Evolutionary conservation across 92 coral and sea anemone species (phyloP).

Genomic region (Porites rus): DNA sequence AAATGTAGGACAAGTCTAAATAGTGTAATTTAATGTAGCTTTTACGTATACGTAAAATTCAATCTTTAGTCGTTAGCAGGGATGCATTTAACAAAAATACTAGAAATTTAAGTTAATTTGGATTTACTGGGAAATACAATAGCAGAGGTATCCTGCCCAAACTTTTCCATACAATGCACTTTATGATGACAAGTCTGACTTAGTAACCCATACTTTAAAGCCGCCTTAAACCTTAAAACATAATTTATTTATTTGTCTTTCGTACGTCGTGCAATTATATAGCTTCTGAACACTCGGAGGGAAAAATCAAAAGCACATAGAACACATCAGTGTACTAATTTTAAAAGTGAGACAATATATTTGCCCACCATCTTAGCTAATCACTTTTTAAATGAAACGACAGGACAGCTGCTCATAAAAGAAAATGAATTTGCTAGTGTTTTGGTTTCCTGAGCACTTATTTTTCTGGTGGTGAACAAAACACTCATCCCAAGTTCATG

Average conservation of each 20-base stretch:
- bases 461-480: no score
- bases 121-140: constrained; percentile 31
- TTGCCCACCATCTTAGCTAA: no score
- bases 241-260: constrained; percentile 1
- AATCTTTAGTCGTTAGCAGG: no score
- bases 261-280: constrained; percentile 12
- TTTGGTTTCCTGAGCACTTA: no score
- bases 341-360: neutral
- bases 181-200: constrained; percentile 38
- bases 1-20: no score
- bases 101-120: constrained; percentile 24
- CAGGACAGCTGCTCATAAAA: constrained; percentile 9
- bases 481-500: no score
- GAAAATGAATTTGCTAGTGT: constrained; percentile 14
- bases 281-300: no score
- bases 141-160: constrained; percentile 35
- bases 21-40: no score
- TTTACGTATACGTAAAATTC: no score
- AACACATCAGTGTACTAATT: no score
- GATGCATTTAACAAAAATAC: constrained; percentile 39
- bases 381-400: neutral
- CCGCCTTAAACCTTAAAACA: constrained; percentile 13
- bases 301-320: no score
- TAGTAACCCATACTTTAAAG: constrained; percentile 5
- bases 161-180: constrained; percentile 30